A percentile compares a stretch with the other conserved stretches of the same genome.
Conservation (phyloP, 2,888 invertebrate genomes). For the Sphecodes monilicornis region DNA sequence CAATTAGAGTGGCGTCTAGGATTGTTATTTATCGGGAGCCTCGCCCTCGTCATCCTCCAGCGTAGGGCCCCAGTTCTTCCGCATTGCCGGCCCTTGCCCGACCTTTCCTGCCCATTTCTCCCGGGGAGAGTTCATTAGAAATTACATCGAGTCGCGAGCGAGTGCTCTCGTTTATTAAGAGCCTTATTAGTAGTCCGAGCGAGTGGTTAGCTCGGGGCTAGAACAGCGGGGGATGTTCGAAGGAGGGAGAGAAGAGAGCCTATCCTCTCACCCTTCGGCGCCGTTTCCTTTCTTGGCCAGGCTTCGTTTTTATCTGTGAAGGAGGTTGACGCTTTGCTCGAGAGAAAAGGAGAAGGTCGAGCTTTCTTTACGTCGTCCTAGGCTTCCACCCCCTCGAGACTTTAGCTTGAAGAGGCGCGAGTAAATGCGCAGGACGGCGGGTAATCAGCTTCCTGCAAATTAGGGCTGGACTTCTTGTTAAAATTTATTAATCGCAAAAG, state of each 20-base stretch:
- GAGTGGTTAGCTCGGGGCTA: slow-evolving; percentile 38
- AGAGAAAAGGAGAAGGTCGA: neutral
- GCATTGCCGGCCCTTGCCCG: slow-evolving; percentile 2
- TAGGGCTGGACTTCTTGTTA: slow-evolving; percentile 8
- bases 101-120: slow-evolving; percentile 27
- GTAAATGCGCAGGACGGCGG: neutral
- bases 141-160: slow-evolving; percentile 60
- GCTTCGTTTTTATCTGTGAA: slow-evolving; percentile 11
- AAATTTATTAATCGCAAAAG: neutral
- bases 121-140: slow-evolving; percentile 56
- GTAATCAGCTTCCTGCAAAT: slow-evolving; percentile 3
- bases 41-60: neutral
- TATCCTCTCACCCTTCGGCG: neutral
- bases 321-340: neutral
- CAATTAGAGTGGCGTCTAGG: slow-evolving; percentile 49
- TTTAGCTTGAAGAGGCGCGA: neutral
- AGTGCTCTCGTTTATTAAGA: slow-evolving; percentile 63
- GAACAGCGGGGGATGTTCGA: neutral
- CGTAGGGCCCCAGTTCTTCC: neutral
- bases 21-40: slow-evolving; percentile 60
- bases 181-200: slow-evolving; percentile 47
- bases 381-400: neutral
- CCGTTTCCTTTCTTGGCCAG: neutral
- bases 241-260: neutral
- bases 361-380: neutral